Conservation (phyloP, 2,888 invertebrate genomes). For the Lapara coniferarum region DNA sequence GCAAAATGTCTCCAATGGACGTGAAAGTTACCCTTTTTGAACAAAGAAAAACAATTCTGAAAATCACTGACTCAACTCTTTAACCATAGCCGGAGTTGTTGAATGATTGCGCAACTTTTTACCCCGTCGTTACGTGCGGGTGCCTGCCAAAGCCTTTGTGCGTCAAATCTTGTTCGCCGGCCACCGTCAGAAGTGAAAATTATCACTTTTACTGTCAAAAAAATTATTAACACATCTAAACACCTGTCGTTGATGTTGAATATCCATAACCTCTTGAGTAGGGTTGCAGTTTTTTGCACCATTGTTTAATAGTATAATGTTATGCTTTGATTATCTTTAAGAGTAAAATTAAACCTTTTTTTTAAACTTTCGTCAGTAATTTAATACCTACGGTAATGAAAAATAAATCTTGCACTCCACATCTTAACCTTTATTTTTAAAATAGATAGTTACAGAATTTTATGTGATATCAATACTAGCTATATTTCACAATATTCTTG, state of each 20-base stretch:
- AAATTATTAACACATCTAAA: background rate
- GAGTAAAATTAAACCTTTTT: too few relatives aligned
- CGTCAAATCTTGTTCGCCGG: constrained; percentile 6
- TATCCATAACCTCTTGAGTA: too few relatives aligned
- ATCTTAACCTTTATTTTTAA: too few relatives aligned
- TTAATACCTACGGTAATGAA: too few relatives aligned
- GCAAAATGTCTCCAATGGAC: constrained; percentile 5
- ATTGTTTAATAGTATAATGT: too few relatives aligned
- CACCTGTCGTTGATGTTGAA: too few relatives aligned
- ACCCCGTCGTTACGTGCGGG: constrained; percentile 16
- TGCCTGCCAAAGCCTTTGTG: constrained; percentile 14
- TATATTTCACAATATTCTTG: background rate
- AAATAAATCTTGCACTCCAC: background rate
- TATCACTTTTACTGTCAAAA: background rate
- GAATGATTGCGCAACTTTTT: constrained; percentile 21
- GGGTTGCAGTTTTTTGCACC: too few relatives aligned
- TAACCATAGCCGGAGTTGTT: constrained; percentile 11
- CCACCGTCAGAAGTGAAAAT: background rate
- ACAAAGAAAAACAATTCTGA: constrained; percentile 20
- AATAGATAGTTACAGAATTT: too few relatives aligned
- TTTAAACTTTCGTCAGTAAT: too few relatives aligned
- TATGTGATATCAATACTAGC: background rate
- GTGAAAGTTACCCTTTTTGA: constrained; percentile 4
- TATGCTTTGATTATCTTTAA: too few relatives aligned
- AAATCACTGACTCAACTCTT: constrained; percentile 10